Evolutionary conservation across 1,140 invertebrate species (phyloP), one percentile per base, ranked within the genome.

Genomic region (Drosophila nebulosa): DNA sequence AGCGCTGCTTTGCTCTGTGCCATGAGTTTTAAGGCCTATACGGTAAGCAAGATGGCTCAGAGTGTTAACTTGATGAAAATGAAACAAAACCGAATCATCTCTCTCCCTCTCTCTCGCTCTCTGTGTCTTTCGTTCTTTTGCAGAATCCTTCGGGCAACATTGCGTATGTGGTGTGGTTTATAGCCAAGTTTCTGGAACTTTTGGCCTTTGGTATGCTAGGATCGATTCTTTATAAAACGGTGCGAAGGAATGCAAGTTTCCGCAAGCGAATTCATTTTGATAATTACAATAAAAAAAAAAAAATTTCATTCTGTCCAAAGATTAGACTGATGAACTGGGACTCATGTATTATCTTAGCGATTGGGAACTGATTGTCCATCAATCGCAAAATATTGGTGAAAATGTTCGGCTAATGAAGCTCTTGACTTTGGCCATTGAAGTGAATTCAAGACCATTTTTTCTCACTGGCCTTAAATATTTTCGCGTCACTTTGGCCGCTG

Each of bases 401-500:
- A 90, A 90, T 73, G 50, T 74, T 3, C 22, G 58, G 4, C 56
- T 90, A 10, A 89, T 90, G 89, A 86, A 74, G 26, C 46, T 86
- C 6, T 36, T 90, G 4, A 68, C 62, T 4, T 21, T 84, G 56
- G 68, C 84, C 14, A 89, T 90, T 4, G 60, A 86, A 53, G 62
- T 90, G 1, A 90, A 89, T 74, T 79, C 72, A 2, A 64, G 70
- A 0, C 80, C 84, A 0, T 83, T 90, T 57, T 74, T 36, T 5
- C 57, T 90, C 0, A 89, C 72, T 0, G 89, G 89, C 0, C 35
- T 83, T 0, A 89, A 86, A 16, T 90, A 86, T 46, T 90, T 90
- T 26, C 64, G 60, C 0, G 81, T 90, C 5, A 89, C 65, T 53
- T 50, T 89, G 18, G 53, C 53, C 0, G 66, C 81, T 3, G 89